Conservation (phyloP, 1,140 invertebrate genomes). For the Bursaphelenchus mucronatus region DNA sequence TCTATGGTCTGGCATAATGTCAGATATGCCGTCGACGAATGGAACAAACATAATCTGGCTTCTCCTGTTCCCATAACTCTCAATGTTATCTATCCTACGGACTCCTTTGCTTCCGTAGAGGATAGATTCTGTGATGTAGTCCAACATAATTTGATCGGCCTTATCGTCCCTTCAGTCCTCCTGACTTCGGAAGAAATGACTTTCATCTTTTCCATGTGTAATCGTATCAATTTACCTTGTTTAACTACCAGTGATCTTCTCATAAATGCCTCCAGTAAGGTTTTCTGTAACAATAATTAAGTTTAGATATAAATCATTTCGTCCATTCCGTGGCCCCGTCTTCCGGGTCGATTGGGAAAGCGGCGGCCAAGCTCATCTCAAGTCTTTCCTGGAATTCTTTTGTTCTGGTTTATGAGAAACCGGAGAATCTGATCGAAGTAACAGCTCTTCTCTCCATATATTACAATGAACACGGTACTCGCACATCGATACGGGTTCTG, state of each 20-base stretch:
- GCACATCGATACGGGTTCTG: constrained; percentile 37
- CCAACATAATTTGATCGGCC: constrained; percentile 45
- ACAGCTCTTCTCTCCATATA: constrained; percentile 42
- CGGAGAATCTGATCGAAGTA: constrained; percentile 38
- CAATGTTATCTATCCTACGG: constrained; percentile 30
- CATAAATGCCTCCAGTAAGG: constrained; percentile 21
- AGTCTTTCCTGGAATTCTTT: constrained; percentile 51
- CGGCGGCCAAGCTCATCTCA: constrained; percentile 43
- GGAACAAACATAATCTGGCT: constrained; percentile 39
- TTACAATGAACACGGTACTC: constrained; percentile 25
- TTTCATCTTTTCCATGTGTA: constrained; percentile 50
- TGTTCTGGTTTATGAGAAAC: constrained; percentile 49
- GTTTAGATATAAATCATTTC: constrained; percentile 41
- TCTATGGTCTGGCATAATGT: constrained; percentile 43
- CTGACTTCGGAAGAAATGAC: constrained; percentile 24
- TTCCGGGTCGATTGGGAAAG: constrained; percentile 32
- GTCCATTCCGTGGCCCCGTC: constrained; percentile 49
- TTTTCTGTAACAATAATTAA: neutral
- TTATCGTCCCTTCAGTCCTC: constrained; percentile 41
- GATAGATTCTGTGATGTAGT: constrained; percentile 56
- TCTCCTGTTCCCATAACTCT: constrained; percentile 32
- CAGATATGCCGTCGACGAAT: constrained; percentile 49
- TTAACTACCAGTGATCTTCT: constrained; percentile 21
- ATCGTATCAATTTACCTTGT: constrained; percentile 55
- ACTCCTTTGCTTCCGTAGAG: constrained; percentile 27